These are phyloP conservation scores for Trachurus trachurus DNA, from an alignment of 2,797 vertebrate species.

Conservation along the genomic window DNA sequence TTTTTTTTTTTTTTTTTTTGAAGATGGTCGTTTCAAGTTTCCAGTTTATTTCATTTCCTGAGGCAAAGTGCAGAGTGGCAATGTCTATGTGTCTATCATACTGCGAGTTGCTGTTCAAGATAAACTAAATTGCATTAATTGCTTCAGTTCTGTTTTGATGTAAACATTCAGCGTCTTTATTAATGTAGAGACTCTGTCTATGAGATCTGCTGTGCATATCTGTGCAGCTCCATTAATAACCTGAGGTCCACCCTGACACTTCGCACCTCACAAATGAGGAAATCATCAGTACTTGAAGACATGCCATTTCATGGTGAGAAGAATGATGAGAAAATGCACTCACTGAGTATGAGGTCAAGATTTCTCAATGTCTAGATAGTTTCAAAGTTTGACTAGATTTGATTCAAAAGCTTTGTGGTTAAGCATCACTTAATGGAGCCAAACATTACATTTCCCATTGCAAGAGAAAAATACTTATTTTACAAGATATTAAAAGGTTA, in stretches of 20 bases:
- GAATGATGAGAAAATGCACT: no score
- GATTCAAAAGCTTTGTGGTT: no score
- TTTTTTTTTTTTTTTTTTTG: neutral
- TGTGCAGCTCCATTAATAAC: neutral
- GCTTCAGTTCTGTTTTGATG: slow-evolving; percentile 46
- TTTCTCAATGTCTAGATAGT: neutral
- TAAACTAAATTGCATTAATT: slow-evolving; percentile 48
- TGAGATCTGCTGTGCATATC: slow-evolving; percentile 11
- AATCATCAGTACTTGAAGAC: slow-evolving; percentile 9
- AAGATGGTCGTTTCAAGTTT: neutral
- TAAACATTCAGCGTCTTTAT: slow-evolving; percentile 17
- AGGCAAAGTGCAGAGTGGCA: slow-evolving; percentile 11
- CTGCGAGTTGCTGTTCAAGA: slow-evolving; percentile 24
- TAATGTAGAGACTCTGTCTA: neutral
- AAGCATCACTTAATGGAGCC: neutral
- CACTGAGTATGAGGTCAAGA: neutral
- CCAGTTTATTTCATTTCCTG: neutral
- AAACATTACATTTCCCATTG: neutral
- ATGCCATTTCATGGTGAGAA: neutral
- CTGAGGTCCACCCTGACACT: slow-evolving; percentile 4
- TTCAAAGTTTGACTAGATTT: neutral
- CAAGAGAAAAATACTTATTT: neutral
- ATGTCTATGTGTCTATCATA: slow-evolving; percentile 12
- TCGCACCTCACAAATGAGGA: slow-evolving; percentile 19
- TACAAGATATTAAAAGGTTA: no score